Evolutionary conservation across 2,888 invertebrate genomes (phyloP).

Genomic region (Diarsia brunnea): DNA sequence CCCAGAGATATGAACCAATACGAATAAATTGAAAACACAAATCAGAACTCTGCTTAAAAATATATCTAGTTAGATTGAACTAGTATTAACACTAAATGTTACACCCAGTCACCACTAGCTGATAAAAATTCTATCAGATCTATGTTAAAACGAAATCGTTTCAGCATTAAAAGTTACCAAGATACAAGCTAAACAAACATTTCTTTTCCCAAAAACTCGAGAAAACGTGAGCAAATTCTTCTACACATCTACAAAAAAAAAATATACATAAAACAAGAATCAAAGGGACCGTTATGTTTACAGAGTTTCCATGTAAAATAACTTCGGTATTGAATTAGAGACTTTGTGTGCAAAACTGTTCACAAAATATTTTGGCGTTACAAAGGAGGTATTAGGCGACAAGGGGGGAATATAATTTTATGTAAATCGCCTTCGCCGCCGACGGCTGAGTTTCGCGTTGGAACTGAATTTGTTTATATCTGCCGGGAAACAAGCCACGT

Average conservation of each 20-base stretch:
- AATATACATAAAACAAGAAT: conserved; percentile 59
- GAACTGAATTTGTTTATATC: conserved; percentile 85
- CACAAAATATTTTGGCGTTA: conserved; percentile 90
- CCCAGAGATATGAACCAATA: too few species aligned
- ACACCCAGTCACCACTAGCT: background rate
- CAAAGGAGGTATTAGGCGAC: conserved; percentile 86
- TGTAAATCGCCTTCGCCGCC: conserved; percentile 82
- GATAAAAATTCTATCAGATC: background rate
- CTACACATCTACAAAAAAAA: background rate
- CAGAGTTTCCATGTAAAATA: conserved; percentile 66
- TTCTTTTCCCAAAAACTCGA: background rate
- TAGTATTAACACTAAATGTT: background rate
- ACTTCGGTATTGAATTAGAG: conserved; percentile 85
- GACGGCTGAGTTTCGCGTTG: conserved; percentile 78
- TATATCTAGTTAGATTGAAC: too few species aligned
- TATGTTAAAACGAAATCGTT: background rate
- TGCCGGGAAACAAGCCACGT: conserved; percentile 74
- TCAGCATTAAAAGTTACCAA: conserved; percentile 13
- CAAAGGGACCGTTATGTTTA: conserved; percentile 63
- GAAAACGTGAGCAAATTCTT: conserved; percentile 17
- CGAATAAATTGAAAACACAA: background rate
- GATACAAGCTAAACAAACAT: conserved; percentile 35
- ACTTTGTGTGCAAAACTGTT: conserved; percentile 90
- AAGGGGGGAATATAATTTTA: conserved; percentile 74
- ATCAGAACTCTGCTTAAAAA: too few species aligned